These are phyloP conservation scores for Halcyon chelicuti DNA, from an alignment of 2,797 vertebrate genomes.

Conservation along the genomic window DNA sequence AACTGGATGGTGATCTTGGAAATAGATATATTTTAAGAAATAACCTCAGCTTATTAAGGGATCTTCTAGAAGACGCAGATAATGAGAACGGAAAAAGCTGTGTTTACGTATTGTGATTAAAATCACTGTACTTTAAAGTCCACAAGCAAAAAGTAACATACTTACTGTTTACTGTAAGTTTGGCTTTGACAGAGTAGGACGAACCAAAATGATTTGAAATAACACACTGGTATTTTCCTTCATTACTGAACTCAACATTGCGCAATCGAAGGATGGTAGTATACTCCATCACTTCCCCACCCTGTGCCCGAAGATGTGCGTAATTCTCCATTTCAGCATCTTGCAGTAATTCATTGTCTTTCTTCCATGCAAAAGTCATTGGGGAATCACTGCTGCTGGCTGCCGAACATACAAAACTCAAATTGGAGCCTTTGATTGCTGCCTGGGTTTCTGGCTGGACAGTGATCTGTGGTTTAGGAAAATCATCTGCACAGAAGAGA, in stretches of 20 bases:
- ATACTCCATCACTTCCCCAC: slow-evolving; percentile 91
- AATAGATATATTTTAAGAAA: background rate
- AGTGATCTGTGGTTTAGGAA: slow-evolving; percentile 97
- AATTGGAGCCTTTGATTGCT: slow-evolving; percentile 91
- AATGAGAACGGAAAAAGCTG: background rate
- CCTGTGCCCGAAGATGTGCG: slow-evolving; percentile 89
- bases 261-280: slow-evolving; percentile 91
- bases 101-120: background rate
- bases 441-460: slow-evolving; percentile 96
- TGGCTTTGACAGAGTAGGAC: slow-evolving; percentile 95
- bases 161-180: slow-evolving; percentile 97
- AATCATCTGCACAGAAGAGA: slow-evolving; percentile 87
- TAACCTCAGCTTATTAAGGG: background rate
- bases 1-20: background rate
- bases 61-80: background rate
- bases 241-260: slow-evolving; percentile 88
- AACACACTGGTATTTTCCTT: slow-evolving; percentile 97
- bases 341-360: slow-evolving; percentile 92
- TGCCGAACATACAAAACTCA: slow-evolving; percentile 94
- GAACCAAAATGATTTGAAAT: slow-evolving; percentile 99
- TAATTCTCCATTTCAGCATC: slow-evolving; percentile 94
- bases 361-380: slow-evolving; percentile 99
- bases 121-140: background rate
- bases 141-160: slow-evolving; percentile 30
- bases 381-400: slow-evolving; percentile 98